Percentiles rank a stretch among this genome's conserved stretches.
Evolutionary conservation across 2,113 vertebrate species (phyloP).

Genomic region (Todiramphus chloris): DNA sequence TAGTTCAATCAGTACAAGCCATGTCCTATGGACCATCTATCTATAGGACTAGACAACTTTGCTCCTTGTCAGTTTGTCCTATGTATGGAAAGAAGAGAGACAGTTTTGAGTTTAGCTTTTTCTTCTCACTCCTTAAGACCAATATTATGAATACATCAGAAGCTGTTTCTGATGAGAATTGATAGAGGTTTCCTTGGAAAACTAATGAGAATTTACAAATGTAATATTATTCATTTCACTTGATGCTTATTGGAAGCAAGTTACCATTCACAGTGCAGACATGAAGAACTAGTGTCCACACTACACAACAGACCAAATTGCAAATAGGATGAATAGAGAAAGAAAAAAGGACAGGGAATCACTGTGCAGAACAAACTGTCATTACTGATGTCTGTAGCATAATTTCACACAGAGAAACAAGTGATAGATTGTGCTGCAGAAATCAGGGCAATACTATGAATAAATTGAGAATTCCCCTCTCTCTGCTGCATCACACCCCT

Average conservation of each 20-base stretch:
- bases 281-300: neutral
- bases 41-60: neutral
- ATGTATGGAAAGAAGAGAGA: neutral
- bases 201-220: neutral
- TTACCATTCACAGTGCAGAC: neutral
- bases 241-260: neutral
- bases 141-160: neutral
- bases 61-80: neutral
- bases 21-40: neutral
- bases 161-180: neutral
- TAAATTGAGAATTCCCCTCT: neutral
- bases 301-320: neutral
- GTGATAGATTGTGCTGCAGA: neutral
- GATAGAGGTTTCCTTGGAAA: neutral
- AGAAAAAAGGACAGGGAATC: too few species aligned
- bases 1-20: neutral
- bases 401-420: neutral
- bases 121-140: neutral
- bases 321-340: neutral
- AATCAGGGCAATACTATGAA: conserved; percentile 6
- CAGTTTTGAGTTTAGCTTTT: neutral
- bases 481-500: neutral
- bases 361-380: neutral
- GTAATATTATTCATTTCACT: neutral
- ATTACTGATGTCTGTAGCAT: neutral